Conservation (phyloP, 2,888 invertebrate genomes). For the Bursaphelenchus okinawaensis region DNA sequence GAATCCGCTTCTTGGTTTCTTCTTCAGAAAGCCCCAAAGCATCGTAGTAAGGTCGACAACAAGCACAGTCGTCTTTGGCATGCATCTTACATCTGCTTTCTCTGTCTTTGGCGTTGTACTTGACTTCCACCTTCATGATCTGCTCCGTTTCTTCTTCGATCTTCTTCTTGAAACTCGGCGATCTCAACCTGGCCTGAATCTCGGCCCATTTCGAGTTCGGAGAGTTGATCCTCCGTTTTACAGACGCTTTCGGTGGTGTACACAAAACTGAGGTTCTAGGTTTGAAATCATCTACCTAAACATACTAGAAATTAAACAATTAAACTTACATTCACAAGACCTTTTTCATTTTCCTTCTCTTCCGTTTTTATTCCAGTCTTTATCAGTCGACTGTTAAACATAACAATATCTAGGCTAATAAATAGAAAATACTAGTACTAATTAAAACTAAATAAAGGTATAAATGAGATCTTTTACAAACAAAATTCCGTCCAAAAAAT, state of each 20-base stretch:
- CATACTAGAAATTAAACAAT: not conserved
- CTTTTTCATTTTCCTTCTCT: not conserved
- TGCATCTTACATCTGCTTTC: not conserved
- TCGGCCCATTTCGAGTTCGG: no score
- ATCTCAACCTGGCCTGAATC: not conserved
- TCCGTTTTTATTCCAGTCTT: not conserved
- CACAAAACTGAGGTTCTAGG: not conserved
- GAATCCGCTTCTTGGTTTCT: constrained; percentile 31
- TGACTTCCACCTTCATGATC: not conserved
- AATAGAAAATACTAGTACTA: no score
- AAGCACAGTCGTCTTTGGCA: constrained; percentile 26
- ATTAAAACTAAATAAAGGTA: no score
- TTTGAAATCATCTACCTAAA: not conserved
- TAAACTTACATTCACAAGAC: not conserved
- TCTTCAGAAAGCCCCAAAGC: constrained; percentile 29
- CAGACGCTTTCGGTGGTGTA: not conserved
- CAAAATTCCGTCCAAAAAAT: no score
- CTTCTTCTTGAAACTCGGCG: not conserved
- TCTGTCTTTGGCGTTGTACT: not conserved
- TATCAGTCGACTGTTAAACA: no score
- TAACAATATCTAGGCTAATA: no score
- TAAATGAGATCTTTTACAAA: no score
- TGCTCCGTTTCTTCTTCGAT: not conserved
- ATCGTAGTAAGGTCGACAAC: constrained; percentile 44
- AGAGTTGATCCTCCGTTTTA: no score